Base-by-base conservation (phyloP, 2,888 invertebrate genomes). In the Empis stercorea region DNA sequence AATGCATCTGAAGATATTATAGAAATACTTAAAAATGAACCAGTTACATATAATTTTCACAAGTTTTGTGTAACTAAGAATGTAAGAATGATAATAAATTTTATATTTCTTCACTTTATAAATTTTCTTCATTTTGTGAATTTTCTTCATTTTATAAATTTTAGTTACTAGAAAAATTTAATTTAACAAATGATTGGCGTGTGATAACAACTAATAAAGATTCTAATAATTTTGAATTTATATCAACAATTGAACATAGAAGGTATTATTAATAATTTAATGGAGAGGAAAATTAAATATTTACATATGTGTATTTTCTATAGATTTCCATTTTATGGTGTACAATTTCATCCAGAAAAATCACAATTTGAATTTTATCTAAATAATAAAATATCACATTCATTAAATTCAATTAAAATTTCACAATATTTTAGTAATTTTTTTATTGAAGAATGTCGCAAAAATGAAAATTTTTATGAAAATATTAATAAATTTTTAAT, bases 261-360 rank as follows among this genome's bases (percentile, higher is more conserved):
- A 77, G 74, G 62, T 79, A 71, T 53, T 54, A 51, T 46, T 17
- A 34, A 36, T 15, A 15, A 41, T 40, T 27, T 17, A 40, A 40
- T 16, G 4, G 6, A 16, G 9, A 16, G 16, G 27, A 23, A 14
- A 42, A 42, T 30, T 41, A 27, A 27, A 27, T 27, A 7, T 7
- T 27, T 7, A 9, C 2, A 27, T 27, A n/a, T n/a, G n/a, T n/a
- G n/a, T 27, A 7, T 27, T 27, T 7, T 27, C 7, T 27, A 20
- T 27, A 77, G 75, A 41, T 81, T 79, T 63, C 94, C 94, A 6
- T 82, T 93, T 62, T 95, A 84, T 66, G 93, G 84, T 1, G 74
- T 85, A 0, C 92, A 93, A 65, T 95, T 86, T 66, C 95, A 95
- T 62, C 94, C 94, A 0, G 95, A 95, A 66, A 94, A 94, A 63